A percentile compares a stretch with the other conserved stretches of the same genome.
phyloP scores from a whole-genome alignment of 1,140 invertebrate species.

The Pachypsylla venusta region DNA sequence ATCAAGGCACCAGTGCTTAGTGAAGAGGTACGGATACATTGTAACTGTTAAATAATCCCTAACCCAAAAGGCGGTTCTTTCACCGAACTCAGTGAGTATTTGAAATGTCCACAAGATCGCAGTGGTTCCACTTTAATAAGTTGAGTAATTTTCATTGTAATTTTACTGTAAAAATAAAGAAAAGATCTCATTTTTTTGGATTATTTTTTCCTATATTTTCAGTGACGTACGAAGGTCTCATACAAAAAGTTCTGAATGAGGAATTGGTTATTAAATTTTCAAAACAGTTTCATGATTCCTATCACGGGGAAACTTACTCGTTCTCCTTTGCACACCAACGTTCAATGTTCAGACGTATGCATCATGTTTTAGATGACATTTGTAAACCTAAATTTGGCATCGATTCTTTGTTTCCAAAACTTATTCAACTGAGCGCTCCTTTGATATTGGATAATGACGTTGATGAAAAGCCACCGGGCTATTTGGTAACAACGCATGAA shows the following conservation, averaged over 20 bases:
- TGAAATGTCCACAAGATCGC: too few relatives aligned
- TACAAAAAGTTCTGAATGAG: slow-evolving; percentile 52
- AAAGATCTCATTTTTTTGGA: too few relatives aligned
- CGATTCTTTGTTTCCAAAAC: slow-evolving; percentile 32
- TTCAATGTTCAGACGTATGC: slow-evolving; percentile 32
- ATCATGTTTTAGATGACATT: slow-evolving; percentile 31
- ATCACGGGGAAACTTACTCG: slow-evolving; percentile 47
- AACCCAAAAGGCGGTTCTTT: background rate
- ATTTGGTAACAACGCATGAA: too few relatives aligned
- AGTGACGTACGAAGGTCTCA: slow-evolving; percentile 53
- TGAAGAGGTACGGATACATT: too few relatives aligned
- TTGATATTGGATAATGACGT: too few relatives aligned
- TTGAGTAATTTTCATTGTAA: too few relatives aligned
- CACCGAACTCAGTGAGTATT: too few relatives aligned
- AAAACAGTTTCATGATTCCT: slow-evolving; percentile 47
- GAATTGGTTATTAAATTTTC: slow-evolving; percentile 58
- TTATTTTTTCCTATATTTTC: slow-evolving; percentile 7
- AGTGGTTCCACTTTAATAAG: background rate
- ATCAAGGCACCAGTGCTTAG: too few relatives aligned
- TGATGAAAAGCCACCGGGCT: too few relatives aligned
- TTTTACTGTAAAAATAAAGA: too few relatives aligned
- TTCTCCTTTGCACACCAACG: slow-evolving; percentile 36
- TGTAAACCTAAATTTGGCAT: slow-evolving; percentile 27
- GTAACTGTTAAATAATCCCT: background rate
- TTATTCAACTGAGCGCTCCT: slow-evolving; percentile 13